Conservation (phyloP, 1,140 invertebrate species). For the Aphidius gifuensis region DNA sequence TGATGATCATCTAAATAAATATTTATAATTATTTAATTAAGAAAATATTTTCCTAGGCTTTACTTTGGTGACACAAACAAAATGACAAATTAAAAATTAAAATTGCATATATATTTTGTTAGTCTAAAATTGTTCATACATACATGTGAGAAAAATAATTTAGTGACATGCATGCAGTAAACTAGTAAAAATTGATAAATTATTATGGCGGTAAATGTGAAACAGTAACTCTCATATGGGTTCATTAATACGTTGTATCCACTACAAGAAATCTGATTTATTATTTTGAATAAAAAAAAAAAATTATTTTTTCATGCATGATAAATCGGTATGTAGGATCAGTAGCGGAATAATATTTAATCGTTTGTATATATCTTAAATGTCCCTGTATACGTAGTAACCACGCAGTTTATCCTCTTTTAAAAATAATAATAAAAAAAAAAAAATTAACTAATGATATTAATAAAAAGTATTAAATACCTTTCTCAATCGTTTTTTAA, state of each 20-base stretch:
- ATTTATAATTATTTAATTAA: too few relatives aligned
- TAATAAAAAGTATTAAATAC: too few relatives aligned
- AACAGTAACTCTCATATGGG: conserved; percentile 6
- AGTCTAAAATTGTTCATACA: too few relatives aligned
- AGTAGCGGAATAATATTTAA: conserved; percentile 24
- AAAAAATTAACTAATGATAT: neutral
- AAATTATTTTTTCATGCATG: neutral
- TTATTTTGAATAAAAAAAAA: conserved; percentile 5
- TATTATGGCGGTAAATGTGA: neutral
- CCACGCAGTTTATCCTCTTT: conserved; percentile 10
- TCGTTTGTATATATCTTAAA: neutral
- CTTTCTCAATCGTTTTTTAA: too few relatives aligned
- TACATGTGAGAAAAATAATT: too few relatives aligned
- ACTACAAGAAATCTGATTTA: neutral
- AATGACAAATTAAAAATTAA: too few relatives aligned
- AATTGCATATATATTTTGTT: too few relatives aligned
- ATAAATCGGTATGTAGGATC: conserved; percentile 20
- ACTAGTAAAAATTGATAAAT: too few relatives aligned
- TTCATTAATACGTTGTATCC: conserved; percentile 5
- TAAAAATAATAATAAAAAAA: neutral
- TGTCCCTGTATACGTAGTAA: neutral
- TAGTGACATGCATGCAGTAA: too few relatives aligned
- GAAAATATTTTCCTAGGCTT: too few relatives aligned
- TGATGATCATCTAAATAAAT: too few relatives aligned
- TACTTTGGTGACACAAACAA: too few relatives aligned